These are phyloP conservation scores for Coecobrya sp. DNA, from an alignment of 2,888 invertebrate genomes.

Conservation along the genomic window DNA sequence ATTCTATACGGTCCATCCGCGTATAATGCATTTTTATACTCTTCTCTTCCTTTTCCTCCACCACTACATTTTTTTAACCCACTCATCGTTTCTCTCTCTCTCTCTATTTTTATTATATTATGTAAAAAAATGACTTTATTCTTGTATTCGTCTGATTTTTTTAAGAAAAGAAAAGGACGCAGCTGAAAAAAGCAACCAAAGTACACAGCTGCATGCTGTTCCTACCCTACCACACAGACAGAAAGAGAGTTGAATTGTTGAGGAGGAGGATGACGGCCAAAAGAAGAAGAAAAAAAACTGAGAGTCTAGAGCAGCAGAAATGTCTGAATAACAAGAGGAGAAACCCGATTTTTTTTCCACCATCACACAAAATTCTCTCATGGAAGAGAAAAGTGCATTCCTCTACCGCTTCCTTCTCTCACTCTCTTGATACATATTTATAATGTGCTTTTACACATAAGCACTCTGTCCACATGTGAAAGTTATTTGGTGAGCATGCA, in stretches of 20 bases:
- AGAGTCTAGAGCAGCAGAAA: background rate
- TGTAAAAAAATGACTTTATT: slow-evolving; percentile 33
- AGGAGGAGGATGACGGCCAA: background rate
- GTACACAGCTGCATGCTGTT: slow-evolving; percentile 37
- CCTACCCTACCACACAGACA: background rate
- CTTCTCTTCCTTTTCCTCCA: background rate
- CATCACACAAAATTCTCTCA: background rate
- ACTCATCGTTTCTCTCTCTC: slow-evolving; percentile 37
- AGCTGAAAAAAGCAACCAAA: background rate
- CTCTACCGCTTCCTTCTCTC: slow-evolving; percentile 51
- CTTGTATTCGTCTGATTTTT: background rate
- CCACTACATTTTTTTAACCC: too few species aligned
- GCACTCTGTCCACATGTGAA: background rate
- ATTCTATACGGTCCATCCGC: background rate
- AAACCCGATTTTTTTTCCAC: slow-evolving; percentile 7
- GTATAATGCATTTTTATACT: slow-evolving; percentile 44
- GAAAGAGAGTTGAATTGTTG: slow-evolving; percentile 12
- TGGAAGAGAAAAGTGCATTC: slow-evolving; percentile 60
- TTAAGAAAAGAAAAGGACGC: background rate
- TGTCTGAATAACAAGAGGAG: background rate
- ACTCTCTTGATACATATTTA: background rate
- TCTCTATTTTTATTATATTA: background rate
- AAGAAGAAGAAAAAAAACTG: too few species aligned
- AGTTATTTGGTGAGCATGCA: background rate
- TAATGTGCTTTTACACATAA: background rate